A percentile compares a stretch with the other conserved stretches of the same genome.
Conservation (phyloP, 2,888 invertebrate species). For the Perizoma flavofasciatum region DNA sequence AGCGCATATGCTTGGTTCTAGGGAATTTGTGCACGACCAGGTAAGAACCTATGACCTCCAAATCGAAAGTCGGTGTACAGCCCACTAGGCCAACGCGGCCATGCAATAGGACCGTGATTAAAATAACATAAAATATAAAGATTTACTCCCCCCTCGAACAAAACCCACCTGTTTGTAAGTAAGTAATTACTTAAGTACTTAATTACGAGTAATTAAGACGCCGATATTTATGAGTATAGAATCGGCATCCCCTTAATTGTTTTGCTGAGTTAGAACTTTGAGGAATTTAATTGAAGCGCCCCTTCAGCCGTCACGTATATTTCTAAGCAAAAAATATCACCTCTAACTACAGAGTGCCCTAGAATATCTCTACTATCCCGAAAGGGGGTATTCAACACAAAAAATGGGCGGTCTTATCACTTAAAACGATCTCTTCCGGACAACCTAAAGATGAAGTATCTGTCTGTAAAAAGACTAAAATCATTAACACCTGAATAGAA, state of each 20-base stretch:
- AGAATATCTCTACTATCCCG: too few relatives aligned
- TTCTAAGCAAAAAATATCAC: not conserved
- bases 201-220: conserved; percentile 22
- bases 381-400: too few relatives aligned
- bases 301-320: not conserved
- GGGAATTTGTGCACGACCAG: too few relatives aligned
- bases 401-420: too few relatives aligned
- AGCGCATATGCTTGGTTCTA: too few relatives aligned
- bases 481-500: not conserved
- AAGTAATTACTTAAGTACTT: conserved; percentile 14
- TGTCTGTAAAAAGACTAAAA: too few relatives aligned
- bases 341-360: not conserved
- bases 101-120: conserved; percentile 6
- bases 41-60: too few relatives aligned
- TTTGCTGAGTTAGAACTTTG: conserved; percentile 15
- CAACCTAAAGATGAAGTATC: too few relatives aligned
- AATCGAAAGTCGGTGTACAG: too few relatives aligned
- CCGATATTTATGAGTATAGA: conserved; percentile 23
- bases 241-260: conserved; percentile 11
- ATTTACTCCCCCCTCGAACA: conserved; percentile 14
- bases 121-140: conserved; percentile 30
- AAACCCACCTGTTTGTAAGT: conserved; percentile 22
- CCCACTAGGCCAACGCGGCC: too few relatives aligned
- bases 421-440: too few relatives aligned
- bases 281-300: conserved; percentile 15